phyloP scores from a whole-genome alignment of 2,888 invertebrate species.

The Drosophila nr. perissopoda region DNA sequence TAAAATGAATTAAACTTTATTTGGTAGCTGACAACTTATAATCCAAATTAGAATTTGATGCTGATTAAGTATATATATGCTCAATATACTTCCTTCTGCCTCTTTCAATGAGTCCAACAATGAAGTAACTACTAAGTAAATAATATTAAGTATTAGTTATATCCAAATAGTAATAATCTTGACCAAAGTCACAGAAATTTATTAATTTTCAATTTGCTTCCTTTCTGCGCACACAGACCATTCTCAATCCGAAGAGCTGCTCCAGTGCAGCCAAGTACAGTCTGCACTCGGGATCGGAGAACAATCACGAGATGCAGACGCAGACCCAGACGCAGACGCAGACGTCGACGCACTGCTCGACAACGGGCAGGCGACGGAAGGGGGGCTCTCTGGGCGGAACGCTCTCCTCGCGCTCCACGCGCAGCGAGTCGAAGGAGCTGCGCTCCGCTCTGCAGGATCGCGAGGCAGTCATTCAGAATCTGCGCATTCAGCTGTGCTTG shows the following conservation, averaged over 20 bases:
- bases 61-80: background rate
- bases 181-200: background rate
- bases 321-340: constrained; percentile 89
- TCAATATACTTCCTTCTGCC: background rate
- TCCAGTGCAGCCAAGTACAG: constrained; percentile 79
- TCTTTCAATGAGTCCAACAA: background rate
- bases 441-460: constrained; percentile 91
- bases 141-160: background rate
- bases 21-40: background rate
- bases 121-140: no score
- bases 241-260: constrained; percentile 83
- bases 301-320: constrained; percentile 92
- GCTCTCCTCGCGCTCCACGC: constrained; percentile 75
- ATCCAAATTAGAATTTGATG: background rate
- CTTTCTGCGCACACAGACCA: constrained; percentile 81
- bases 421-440: constrained; percentile 87
- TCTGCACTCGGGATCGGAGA: constrained; percentile 68
- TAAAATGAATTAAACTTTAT: background rate
- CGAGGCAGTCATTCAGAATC: constrained; percentile 92
- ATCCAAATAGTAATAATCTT: background rate
- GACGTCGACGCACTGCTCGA: constrained; percentile 85
- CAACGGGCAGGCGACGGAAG: constrained; percentile 86
- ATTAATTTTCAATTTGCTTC: background rate
- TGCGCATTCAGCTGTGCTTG: constrained; percentile 84
- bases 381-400: constrained; percentile 83